These are phyloP conservation scores for Potamarius usumacintae DNA, from an alignment of 2,113 vertebrate species.

Conservation along the genomic window DNA sequence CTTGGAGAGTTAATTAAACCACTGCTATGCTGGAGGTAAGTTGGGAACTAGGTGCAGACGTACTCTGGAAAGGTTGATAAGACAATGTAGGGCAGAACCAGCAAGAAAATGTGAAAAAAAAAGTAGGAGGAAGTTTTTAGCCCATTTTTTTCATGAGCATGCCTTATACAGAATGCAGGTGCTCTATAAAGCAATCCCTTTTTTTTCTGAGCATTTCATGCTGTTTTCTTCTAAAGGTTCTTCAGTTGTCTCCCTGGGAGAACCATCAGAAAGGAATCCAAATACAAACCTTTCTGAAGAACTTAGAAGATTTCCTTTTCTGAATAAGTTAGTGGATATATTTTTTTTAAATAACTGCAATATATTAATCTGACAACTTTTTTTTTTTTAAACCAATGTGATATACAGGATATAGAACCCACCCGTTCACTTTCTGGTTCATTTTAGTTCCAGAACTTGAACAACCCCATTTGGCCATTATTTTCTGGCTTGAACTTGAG, in stretches of 20 bases:
- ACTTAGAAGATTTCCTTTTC: too few relatives aligned
- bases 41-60: slow-evolving; percentile 25
- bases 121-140: not conserved
- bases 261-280: not conserved
- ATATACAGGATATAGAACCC: not conserved
- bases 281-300: not conserved
- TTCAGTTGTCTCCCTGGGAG: not conserved
- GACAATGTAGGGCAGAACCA: slow-evolving; percentile 47
- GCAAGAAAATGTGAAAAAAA: not conserved
- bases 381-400: not conserved
- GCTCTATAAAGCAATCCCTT: not conserved
- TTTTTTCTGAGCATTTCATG: not conserved
- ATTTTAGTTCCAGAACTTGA: not conserved
- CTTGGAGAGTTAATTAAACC: slow-evolving; percentile 54
- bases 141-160: not conserved
- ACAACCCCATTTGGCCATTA: not conserved
- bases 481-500: not conserved
- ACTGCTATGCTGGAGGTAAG: slow-evolving; percentile 39
- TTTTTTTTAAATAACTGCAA: not conserved
- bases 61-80: slow-evolving; percentile 46
- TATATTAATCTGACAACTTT: not conserved
- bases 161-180: not conserved
- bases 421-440: not conserved
- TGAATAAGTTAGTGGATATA: not conserved
- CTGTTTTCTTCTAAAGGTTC: not conserved